These are phyloP conservation scores for Campoletis sonorensis DNA, from an alignment of 1,140 invertebrate genomes.

Conservation along the genomic window DNA sequence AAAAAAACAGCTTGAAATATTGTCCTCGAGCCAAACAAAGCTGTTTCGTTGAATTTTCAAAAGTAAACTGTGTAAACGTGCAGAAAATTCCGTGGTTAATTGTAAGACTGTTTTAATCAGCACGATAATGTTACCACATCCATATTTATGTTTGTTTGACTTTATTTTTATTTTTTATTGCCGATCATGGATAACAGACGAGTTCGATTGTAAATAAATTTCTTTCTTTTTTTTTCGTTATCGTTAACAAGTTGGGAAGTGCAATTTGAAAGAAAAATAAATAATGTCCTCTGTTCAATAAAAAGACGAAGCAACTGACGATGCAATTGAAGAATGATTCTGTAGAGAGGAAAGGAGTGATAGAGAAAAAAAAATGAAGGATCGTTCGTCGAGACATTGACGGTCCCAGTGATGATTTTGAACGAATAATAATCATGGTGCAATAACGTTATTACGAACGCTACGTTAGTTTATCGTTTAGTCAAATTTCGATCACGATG, in stretches of 20 bases:
- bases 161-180: conserved; percentile 6
- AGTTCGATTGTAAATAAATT: conserved; percentile 38
- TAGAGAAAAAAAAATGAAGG: too few species aligned
- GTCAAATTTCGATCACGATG: too few species aligned
- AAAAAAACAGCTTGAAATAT: neutral
- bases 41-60: neutral
- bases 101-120: conserved; percentile 32
- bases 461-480: neutral
- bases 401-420: neutral
- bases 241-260: conserved; percentile 68
- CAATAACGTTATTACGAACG: conserved; percentile 55
- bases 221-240: conserved; percentile 28
- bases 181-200: conserved; percentile 6
- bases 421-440: conserved; percentile 57
- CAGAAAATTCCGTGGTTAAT: conserved; percentile 12
- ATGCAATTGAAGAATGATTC: conserved; percentile 2
- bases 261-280: conserved; percentile 62
- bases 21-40: neutral
- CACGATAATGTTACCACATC: conserved; percentile 32
- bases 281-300: conserved; percentile 37
- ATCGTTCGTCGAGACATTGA: neutral
- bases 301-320: neutral
- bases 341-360: too few species aligned
- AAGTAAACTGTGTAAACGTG: conserved; percentile 5
- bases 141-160: conserved; percentile 16